Evolutionary conservation across 1,140 invertebrate genomes (phyloP).

Genomic region (Ctenoplectra terminalis): DNA sequence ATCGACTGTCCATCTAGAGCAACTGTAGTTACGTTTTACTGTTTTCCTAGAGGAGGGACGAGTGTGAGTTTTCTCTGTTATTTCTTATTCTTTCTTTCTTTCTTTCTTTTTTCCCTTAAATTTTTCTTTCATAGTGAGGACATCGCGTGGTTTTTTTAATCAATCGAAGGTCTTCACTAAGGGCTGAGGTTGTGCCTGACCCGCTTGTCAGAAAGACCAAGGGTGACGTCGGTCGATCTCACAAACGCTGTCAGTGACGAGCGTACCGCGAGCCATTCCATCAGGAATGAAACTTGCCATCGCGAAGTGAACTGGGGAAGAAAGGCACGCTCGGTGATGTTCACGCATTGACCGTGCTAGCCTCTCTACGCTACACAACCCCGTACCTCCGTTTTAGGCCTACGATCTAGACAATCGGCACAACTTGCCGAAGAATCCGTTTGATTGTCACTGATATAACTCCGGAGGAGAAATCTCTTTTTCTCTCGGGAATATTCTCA

Average conservation of each 20-base stretch:
- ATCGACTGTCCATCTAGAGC: constrained; percentile 63
- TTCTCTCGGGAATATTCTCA: constrained; percentile 36
- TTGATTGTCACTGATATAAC: constrained; percentile 76
- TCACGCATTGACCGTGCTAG: constrained; percentile 65
- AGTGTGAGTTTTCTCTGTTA: constrained; percentile 33
- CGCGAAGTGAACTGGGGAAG: constrained; percentile 45
- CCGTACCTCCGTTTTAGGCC: constrained; percentile 60
- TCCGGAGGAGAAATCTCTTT: constrained; percentile 46
- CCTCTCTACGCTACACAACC: constrained; percentile 72
- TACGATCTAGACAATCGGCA: constrained; percentile 66
- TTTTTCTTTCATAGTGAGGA: constrained; percentile 4
- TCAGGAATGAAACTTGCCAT: constrained; percentile 44
- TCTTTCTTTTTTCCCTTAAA: constrained; percentile 1
- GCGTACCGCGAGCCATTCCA: constrained; percentile 53
- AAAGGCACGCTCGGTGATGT: constrained; percentile 69
- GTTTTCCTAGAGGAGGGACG: constrained; percentile 59
- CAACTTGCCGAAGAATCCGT: constrained; percentile 55
- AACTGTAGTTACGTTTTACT: constrained; percentile 58
- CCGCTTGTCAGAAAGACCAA: constrained; percentile 82
- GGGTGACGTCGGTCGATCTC: constrained; percentile 81
- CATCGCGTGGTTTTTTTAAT: constrained; percentile 40
- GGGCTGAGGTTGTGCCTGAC: constrained; percentile 72
- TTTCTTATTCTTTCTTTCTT: neutral
- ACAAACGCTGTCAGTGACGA: constrained; percentile 77
- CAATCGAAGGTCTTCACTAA: constrained; percentile 60